These are phyloP conservation scores for Stenodema calcarata DNA, from an alignment of 2,888 invertebrate species.

Conservation along the genomic window DNA sequence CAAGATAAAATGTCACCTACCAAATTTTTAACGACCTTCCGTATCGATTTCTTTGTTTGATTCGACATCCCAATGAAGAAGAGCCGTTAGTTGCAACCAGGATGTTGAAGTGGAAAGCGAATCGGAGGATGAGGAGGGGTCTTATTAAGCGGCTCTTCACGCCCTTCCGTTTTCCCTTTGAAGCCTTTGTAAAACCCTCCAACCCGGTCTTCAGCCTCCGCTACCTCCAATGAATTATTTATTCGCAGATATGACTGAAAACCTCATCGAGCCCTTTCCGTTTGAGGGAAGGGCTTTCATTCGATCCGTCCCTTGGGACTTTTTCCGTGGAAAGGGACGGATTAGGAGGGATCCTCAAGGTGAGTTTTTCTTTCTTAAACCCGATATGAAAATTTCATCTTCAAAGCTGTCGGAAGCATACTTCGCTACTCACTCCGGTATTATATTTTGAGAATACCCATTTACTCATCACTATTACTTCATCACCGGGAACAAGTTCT, in stretches of 20 bases:
- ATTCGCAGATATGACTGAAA: background rate
- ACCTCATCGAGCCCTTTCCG: background rate
- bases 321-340: background rate
- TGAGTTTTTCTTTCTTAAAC: background rate
- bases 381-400: background rate
- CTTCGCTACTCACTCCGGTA: background rate
- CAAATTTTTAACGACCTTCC: no score
- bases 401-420: background rate
- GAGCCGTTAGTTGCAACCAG: background rate
- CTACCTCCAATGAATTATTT: constrained; percentile 3
- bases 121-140: background rate
- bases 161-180: background rate
- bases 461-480: background rate
- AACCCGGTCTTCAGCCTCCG: background rate
- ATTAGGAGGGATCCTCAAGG: background rate
- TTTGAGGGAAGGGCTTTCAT: background rate
- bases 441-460: background rate
- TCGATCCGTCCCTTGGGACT: background rate
- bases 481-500: no score
- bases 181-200: background rate
- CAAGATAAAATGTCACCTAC: no score
- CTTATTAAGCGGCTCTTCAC: constrained; percentile 11
- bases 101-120: background rate
- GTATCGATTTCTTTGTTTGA: no score
- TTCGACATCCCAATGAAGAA: background rate